A percentile compares a stretch with the other conserved stretches of the same genome.
Conservation (phyloP, 64 coral and sea anemone species). For the Montipora sp. region DNA sequence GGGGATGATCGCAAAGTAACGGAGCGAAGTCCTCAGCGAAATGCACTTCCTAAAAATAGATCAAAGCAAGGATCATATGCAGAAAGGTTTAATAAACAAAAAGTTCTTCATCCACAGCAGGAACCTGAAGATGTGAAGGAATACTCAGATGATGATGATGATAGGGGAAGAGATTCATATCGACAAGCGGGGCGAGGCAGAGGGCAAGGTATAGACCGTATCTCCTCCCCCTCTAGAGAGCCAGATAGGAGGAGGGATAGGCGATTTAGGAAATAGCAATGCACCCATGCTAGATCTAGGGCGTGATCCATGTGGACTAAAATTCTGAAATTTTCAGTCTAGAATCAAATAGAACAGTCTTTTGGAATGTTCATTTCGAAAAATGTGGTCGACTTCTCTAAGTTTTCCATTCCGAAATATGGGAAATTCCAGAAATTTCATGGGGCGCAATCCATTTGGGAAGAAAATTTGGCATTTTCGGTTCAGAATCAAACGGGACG, state of each 20-base stretch:
- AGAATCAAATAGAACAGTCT: no score
- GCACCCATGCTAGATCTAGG: no score
- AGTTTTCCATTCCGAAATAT: no score
- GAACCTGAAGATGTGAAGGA: slow-evolving; percentile 7
- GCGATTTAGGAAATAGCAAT: neutral
- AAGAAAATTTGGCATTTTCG: no score
- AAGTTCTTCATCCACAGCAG: neutral
- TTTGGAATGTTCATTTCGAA: no score
- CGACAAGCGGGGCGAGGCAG: neutral
- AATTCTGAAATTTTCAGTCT: no score
- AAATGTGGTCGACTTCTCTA: no score
- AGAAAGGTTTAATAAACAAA: slow-evolving; percentile 5
- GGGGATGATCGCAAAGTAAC: neutral
- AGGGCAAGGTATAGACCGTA: neutral
- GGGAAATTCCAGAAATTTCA: no score
- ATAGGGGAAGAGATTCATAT: neutral
- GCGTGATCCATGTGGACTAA: no score
- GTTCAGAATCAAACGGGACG: no score
- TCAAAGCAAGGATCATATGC: slow-evolving; percentile 46
- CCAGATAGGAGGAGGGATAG: neutral
- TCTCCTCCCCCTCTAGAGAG: neutral
- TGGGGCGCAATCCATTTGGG: no score
- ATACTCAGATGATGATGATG: slow-evolving; percentile 7
- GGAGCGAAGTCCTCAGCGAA: slow-evolving; percentile 8
- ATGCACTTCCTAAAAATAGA: neutral